phyloP scores from a whole-genome alignment of 2,797 vertebrate genomes.

The Pipistrellus pygmaeus region DNA sequence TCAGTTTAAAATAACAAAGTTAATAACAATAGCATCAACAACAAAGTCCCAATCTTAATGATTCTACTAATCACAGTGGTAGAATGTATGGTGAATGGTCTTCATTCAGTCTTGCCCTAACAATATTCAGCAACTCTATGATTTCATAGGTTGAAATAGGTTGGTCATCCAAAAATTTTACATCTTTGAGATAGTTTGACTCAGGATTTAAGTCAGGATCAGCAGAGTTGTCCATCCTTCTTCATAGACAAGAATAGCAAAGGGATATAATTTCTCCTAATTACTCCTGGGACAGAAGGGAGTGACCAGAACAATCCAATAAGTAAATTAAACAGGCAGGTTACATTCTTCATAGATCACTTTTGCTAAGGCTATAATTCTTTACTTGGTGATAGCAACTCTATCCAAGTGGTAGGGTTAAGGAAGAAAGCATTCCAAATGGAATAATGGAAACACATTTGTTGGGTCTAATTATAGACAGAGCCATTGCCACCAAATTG shows the following conservation, averaged over 20 bases:
- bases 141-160: neutral
- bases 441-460: constrained; percentile 44
- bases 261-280: neutral
- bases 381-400: neutral
- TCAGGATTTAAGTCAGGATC: neutral
- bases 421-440: constrained; percentile 56
- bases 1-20: neutral
- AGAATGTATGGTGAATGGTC: neutral
- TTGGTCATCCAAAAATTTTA: constrained; percentile 41
- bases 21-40: neutral
- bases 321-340: neutral
- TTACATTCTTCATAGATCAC: neutral
- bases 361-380: neutral
- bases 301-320: neutral
- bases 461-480: constrained; percentile 17
- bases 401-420: neutral
- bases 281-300: neutral
- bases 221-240: neutral
- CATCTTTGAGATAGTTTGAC: neutral
- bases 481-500: constrained; percentile 34
- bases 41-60: neutral
- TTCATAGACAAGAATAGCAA: neutral
- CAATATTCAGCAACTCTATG: neutral
- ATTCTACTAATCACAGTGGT: neutral
- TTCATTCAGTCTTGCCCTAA: neutral